phyloP scores from a whole-genome alignment of 2,113 vertebrate genomes.

The Eupsittula cactorum region DNA sequence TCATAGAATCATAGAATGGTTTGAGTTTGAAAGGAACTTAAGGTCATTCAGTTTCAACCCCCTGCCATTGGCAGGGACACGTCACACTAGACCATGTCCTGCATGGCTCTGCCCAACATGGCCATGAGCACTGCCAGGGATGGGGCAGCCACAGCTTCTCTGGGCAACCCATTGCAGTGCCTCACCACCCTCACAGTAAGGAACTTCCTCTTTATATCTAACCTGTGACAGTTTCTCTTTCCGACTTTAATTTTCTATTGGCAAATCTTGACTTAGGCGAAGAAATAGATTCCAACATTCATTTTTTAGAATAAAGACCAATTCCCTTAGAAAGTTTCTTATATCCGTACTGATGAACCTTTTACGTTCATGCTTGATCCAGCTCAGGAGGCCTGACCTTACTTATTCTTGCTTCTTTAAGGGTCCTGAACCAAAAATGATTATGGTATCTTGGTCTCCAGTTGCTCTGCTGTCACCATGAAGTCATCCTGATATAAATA shows the following conservation, averaged over 20 bases:
- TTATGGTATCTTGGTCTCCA: neutral
- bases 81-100: neutral
- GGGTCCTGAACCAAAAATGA: neutral
- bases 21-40: neutral
- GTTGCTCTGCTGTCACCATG: accelerated
- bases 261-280: neutral
- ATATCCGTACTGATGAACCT: neutral
- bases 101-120: neutral
- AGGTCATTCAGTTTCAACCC: neutral
- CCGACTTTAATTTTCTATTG: neutral
- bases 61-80: neutral
- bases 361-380: neutral
- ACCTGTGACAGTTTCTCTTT: neutral
- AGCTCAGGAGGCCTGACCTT: neutral
- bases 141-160: neutral
- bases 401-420: neutral
- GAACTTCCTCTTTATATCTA: neutral
- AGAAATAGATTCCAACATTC: neutral
- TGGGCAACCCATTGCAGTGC: neutral
- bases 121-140: neutral
- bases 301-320: neutral
- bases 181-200: neutral
- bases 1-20: neutral
- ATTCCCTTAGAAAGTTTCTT: neutral
- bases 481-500: neutral